Base-by-base conservation (phyloP, 92 coral and sea anemone genomes). In the Virgularia gustaviana region DNA sequence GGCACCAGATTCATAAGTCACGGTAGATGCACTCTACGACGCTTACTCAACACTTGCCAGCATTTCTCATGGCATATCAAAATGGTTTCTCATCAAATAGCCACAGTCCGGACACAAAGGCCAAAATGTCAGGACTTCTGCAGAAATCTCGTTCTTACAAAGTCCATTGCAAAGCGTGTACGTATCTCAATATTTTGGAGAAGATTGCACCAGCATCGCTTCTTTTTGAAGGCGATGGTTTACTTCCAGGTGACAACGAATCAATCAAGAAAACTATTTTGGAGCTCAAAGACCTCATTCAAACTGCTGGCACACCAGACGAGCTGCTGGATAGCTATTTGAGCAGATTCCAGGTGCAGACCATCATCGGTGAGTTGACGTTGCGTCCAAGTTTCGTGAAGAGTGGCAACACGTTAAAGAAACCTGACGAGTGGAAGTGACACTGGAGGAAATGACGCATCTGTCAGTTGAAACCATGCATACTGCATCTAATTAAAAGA, bases 261-360 rank as follows among this genome's bases (percentile, higher is more conserved):
- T 51, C 72, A 19, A 36, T 51, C 43, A 65, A 0, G 42, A 19
- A 38, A 18, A 45, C 72, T 5, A 25, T 65, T 45, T 27, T 38
- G 5, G 72, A 65, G 72, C 49, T 38, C 27, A 51, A 65, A 38
- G 57, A 65, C 39, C 28, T 49, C 24, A 66, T 66, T 43, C 34
- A 66, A 13, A 56, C 32, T 15, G 36, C 73, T 66, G 73, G 58
- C 35, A 66, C 34, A 41, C 35, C 24, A 1, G 49, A 45, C 6
- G 28, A 47, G 32, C 54, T 45, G 32, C 75, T 47, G 22, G 75
- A 68, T 57, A 45, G 62, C 36, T 41, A 68, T 57, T 57, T 68
- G 2, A 34, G 41, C 43, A 36, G 4, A 36, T 68, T 68, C 32
- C 31, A 57, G 36, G 38, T 68, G 35, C 49, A 49, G n/a, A 19